Evolutionary conservation across 2,113 vertebrate genomes (phyloP), one percentile per base, ranked within the genome.

Genomic region (Gobius niger): DNA sequence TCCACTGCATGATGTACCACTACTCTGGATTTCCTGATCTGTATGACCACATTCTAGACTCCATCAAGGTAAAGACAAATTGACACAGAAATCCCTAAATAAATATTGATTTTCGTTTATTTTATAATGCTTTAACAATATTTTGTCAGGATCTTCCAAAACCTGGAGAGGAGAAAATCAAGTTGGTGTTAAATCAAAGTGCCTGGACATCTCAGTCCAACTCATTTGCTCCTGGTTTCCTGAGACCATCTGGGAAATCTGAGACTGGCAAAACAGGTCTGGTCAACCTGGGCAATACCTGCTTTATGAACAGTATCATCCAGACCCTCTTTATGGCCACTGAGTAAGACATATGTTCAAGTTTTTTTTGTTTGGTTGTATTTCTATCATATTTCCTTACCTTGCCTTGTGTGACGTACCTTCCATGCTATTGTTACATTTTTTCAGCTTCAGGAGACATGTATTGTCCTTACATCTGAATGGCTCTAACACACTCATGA

Each of bases 1-100:
- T 96, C 63, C 97, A 99, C 85, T 99, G 98, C 88, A 99, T 99
- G 97, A 99, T 99, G 93, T 98, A 98, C 85, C 98, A 99, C 88
- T 99, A 96, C 80, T 99, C 98, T 44, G 98, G 98, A 72, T 99
- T 99, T 85, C 97, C 98, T 69, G 98, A 99, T 82, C 96, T 99
- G 79, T 99, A 99, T 9, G 97, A 99, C 79, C 93, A 93, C 83
- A 95, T 99, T 88, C 72, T 99, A 65, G 97, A 99, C 80, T 94
- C 94, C 76, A 80, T 99, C 80, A 99, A 98, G 95, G 97, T 98
- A 94, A 85, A 77, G 15, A 53, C 34, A 11, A 10, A 11, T 9
- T 15, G 49, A 6, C 7, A 56, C 12, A 61, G 65, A 18, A 15
- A 7, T 41, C 14, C 6, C 1, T 14, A 14, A 8, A 59, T 56